Conservation (phyloP, 2,888 invertebrate species). For the Mayetiola destructor region DNA sequence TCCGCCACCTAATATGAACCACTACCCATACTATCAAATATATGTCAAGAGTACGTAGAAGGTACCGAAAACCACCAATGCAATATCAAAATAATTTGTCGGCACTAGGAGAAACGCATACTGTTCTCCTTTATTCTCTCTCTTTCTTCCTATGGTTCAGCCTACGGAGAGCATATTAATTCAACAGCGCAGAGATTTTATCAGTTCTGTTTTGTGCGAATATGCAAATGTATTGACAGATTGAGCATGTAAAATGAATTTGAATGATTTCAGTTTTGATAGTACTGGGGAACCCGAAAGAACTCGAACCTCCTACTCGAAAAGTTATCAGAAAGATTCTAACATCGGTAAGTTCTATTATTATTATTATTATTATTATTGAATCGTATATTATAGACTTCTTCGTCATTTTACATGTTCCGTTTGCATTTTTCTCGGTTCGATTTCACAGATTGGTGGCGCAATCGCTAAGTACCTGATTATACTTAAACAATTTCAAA, state of each 20-base stretch:
- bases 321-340: conserved; percentile 39
- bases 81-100: too few species aligned
- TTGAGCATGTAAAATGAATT: conserved; percentile 6
- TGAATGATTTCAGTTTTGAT: conserved; percentile 26
- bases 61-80: too few species aligned
- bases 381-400: background rate
- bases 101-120: too few species aligned
- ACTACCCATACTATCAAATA: too few species aligned
- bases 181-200: background rate
- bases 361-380: too few species aligned
- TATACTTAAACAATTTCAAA: too few species aligned
- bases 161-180: background rate
- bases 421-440: background rate
- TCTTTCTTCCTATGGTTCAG: background rate
- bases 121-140: too few species aligned
- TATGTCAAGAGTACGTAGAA: too few species aligned
- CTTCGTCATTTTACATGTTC: conserved; percentile 18
- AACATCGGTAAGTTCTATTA: conserved; percentile 36
- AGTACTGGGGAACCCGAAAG: conserved; percentile 32
- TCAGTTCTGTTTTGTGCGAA: background rate
- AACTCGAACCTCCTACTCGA: conserved; percentile 36
- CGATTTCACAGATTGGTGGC: conserved; percentile 34
- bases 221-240: background rate
- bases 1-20: too few species aligned
- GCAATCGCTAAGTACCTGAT: conserved; percentile 41